Base-by-base conservation (phyloP, 2,113 vertebrate species). In the Corythornis vintsioides region DNA sequence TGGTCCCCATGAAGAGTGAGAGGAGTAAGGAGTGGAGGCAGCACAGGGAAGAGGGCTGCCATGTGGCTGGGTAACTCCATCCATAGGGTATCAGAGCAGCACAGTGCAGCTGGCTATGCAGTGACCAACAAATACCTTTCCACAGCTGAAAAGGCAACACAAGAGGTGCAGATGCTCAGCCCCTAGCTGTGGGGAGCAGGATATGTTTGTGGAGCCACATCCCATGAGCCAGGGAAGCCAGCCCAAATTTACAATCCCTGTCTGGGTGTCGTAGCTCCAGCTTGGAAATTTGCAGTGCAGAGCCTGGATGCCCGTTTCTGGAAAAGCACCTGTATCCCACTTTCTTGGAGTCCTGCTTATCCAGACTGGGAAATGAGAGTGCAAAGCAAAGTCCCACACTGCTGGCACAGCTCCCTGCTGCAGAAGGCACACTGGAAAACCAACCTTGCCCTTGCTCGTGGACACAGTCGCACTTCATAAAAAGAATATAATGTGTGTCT, bases 331-430 rank as follows among this genome's bases (percentile, higher is more conserved):
- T 8, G 7, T n/a, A 38, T 66, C 66, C 45, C 19, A 3, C 24
- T 19, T 11, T 67, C 9, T 10, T 4, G 15, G 38, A 78, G 45
- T 29, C n/a, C 53, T 21, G 15, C 25, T 48, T 24, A 61, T 35
- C 29, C 21, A 40, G 40, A 9, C 20, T 5, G 33, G 53, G 67
- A 73, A 55, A 61, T 42, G 28, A 35, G 47, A 6, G 29, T 4
- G 4, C 65, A 67, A n/a, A 47, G n/a, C 28, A 2, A 53, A 66
- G 24, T 47, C 67, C 29, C 0, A 0, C 55, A 6, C 4, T 22
- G 29, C 33, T 42, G 40, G 10, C 1, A 0, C 60, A 42, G 29
- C n/a, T 67, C 45, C 25, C 40, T 0, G 1, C 16, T 17, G 40
- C 18, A 48, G 67, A 60, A 60, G 17, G 13, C 57, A 50, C 20